Base-by-base conservation (phyloP, 2,888 invertebrate species). In the Stenchaetothrips biformis region DNA sequence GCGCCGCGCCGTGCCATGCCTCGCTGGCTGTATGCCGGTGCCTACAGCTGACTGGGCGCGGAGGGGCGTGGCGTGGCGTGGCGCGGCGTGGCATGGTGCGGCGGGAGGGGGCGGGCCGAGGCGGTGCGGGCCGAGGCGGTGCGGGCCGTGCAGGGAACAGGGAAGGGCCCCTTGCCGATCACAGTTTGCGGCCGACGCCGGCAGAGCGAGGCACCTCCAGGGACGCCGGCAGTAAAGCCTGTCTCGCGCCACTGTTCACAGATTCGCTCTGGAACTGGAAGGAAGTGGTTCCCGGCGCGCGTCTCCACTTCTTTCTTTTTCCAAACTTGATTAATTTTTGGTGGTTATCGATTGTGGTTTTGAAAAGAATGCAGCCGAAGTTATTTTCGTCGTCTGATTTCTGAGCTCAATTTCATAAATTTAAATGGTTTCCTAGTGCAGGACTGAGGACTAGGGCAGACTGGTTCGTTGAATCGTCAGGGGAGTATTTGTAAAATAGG, bases 21-120 rank as follows among this genome's bases (percentile, higher is more conserved):
- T 53, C 13, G 13, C 53, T 53, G 53, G 18, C 53, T 13, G 53
- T 18, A 11, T 13, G 53, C 4, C 67, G 67, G 67, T 74, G n/a
- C n/a, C n/a, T n/a, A 74, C 67, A 74, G 67, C 67, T 74, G 67
- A 74, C 67, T 74, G 67, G 25, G 67, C 67, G 7, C 67, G 53
- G 16, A 53, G 53, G 67, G 67, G 67, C 18, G 67, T 9, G 67
- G 67, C 67, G 67, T 7, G 16, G n/a, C n/a, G n/a, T n/a, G n/a
- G n/a, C n/a, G n/a, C n/a, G n/a, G n/a, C n/a, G n/a, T n/a, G n/a
- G n/a, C n/a, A n/a, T n/a, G n/a, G n/a, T 49, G 49, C 49, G 21
- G 67, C n/a, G 21, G 67, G 67, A 7, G 4, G 67, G 21, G 67
- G 67, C 21, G 67, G 67, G 67, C 7, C 6, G 67, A 7, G 67